Evolutionary conservation across 2,888 invertebrate species (phyloP), one percentile per base, ranked within the genome.

Genomic region (Platypus cylindrus): DNA sequence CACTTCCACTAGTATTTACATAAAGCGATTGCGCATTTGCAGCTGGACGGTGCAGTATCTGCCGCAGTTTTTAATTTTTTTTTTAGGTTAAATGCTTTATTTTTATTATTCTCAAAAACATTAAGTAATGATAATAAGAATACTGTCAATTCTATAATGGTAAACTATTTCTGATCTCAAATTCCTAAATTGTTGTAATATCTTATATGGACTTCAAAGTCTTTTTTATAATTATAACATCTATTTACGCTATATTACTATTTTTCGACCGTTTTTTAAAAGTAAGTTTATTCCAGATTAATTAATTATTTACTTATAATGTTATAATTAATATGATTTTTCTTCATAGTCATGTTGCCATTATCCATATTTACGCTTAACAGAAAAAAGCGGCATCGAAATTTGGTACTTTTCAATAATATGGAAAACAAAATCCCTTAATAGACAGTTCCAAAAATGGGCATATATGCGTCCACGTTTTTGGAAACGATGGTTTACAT

Each of bases 181-280:
- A n/a, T n/a, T n/a, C n/a, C n/a, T n/a, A n/a, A n/a, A n/a, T n/a
- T n/a, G n/a, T n/a, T n/a, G n/a, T n/a, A 15, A 15, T 3, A 22
- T 23, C 15, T 23, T 34, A 17, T n/a, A 36, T 36, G 36, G 36
- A 36, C 42, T 41, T 38, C 28, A 25, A 38, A 32, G 18, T 31
- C 33, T 61, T 71, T 47, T 67, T 78, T 40, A 69, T 80, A 45
- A 62, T 73, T 35, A 62, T 70, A 43, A 68, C 78, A 43, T 60
- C 70, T 43, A 63, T 81, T 48, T 81, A 86, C 58, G 70, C 71
- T 44, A 65, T 75, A 23, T 60, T 82, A 47, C 74, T 77, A 59
- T 85, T 85, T 58, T 80, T 85, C 56, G 83, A 86, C 58, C 71
- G 73, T n/a, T 77, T 86, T 58, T 83, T 85, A 52, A 82, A 81